Evolutionary conservation across 1,140 invertebrate species (phyloP).

Genomic region (Cecropterus lyciades): DNA sequence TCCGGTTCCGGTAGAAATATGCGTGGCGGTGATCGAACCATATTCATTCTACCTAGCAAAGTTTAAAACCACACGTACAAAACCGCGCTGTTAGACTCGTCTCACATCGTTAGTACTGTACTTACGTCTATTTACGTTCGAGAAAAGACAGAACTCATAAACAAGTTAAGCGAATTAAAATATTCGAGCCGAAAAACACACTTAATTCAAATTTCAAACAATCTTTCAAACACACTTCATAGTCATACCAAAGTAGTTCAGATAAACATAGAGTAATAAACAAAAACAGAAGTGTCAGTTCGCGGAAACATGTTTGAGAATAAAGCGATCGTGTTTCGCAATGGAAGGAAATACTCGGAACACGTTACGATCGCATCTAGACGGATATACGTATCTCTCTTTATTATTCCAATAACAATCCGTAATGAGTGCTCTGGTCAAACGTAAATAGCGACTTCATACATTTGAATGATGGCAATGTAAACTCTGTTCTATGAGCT

Average conservation of each 20-base stretch:
- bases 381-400: constrained; percentile 72
- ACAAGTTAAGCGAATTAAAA: constrained; percentile 45
- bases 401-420: constrained; percentile 84
- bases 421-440: constrained; percentile 81
- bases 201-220: constrained; percentile 55
- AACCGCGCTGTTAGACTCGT: too few species aligned
- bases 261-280: constrained; percentile 78
- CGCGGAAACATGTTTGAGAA: constrained; percentile 68
- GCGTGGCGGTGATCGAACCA: too few species aligned
- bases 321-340: constrained; percentile 77
- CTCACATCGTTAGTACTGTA: neutral
- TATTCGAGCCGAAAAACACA: constrained; percentile 49
- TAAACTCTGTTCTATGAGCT: constrained; percentile 74
- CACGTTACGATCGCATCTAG: constrained; percentile 67
- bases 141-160: constrained; percentile 29
- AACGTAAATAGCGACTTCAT: constrained; percentile 82
- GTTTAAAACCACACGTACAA: too few species aligned
- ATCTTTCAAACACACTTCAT: constrained; percentile 51
- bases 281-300: constrained; percentile 78
- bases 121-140: neutral
- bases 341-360: constrained; percentile 70
- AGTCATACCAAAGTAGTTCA: constrained; percentile 67
- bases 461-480: constrained; percentile 81
- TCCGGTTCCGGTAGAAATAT: too few species aligned
- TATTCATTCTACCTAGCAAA: too few species aligned